Conservation (phyloP, 2,113 vertebrate species). For the Leucosticte australis region DNA sequence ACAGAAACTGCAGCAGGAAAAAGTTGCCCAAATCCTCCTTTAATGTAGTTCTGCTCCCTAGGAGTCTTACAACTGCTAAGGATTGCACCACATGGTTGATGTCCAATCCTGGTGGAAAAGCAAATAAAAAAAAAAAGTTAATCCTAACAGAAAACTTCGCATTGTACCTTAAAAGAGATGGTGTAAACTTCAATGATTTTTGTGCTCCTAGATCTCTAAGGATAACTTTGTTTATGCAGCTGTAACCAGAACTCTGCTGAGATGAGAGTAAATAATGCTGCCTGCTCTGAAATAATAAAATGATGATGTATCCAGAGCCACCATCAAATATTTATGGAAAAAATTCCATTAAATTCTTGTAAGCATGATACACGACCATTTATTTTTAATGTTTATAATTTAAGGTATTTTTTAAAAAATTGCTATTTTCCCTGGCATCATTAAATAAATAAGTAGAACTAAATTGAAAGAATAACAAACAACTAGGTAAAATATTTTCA, state of each 20-base stretch:
- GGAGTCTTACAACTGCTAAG: neutral
- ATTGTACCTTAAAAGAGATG: neutral
- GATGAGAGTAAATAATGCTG: neutral
- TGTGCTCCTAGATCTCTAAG: neutral
- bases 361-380: neutral
- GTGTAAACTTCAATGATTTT: neutral
- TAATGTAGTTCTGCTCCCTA: neutral
- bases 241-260: neutral
- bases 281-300: neutral
- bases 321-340: neutral
- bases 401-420: neutral
- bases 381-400: neutral
- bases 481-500: neutral
- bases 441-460: neutral
- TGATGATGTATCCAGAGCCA: neutral
- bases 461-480: neutral
- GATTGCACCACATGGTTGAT: neutral
- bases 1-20: neutral
- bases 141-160: constrained; percentile 2
- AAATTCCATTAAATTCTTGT: neutral
- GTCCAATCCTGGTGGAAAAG: constrained; percentile 38
- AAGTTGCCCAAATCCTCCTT: neutral
- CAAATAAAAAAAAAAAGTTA: neutral
- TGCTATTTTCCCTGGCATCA: neutral
- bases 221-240: neutral